Evolutionary conservation across 2,113 vertebrate species (phyloP).

Genomic region (Anhinga rufa): DNA sequence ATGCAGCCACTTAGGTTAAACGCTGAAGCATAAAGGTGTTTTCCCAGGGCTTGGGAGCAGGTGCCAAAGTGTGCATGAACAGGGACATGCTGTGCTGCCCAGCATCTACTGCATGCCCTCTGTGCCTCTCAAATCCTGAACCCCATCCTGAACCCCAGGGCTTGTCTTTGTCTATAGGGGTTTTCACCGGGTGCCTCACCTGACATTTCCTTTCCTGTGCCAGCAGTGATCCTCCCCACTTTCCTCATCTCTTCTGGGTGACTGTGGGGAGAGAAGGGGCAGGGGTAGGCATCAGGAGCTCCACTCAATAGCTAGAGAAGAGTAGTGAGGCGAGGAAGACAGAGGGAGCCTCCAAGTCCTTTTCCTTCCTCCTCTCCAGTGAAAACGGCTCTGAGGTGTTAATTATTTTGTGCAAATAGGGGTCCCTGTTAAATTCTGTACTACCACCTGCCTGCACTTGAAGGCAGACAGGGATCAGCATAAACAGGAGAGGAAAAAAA

Average conservation of each 20-base stretch:
- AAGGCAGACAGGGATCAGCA: not conserved
- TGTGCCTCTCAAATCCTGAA: not conserved
- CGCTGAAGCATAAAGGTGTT: not conserved
- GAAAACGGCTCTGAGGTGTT: not conserved
- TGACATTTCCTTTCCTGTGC: not conserved
- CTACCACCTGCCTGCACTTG: not conserved
- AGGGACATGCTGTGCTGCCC: not conserved
- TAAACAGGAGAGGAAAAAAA: not conserved
- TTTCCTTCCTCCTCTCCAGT: not conserved
- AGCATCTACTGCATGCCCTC: not conserved
- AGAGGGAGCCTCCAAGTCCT: not conserved
- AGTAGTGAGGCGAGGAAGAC: not conserved
- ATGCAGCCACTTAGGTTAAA: not conserved
- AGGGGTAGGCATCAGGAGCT: not conserved
- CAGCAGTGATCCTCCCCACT: not conserved
- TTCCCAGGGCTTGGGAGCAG: not conserved
- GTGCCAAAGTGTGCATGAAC: accelerated
- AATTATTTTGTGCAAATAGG: not conserved
- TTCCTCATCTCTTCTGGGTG: not conserved
- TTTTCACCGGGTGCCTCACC: not conserved
- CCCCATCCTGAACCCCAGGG: not conserved
- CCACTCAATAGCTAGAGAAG: not conserved
- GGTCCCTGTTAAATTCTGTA: not conserved
- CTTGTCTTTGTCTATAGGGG: not conserved
- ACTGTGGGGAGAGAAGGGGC: not conserved